Conservation (phyloP, 2,797 vertebrate species). For the Sibirionetta formosa region DNA sequence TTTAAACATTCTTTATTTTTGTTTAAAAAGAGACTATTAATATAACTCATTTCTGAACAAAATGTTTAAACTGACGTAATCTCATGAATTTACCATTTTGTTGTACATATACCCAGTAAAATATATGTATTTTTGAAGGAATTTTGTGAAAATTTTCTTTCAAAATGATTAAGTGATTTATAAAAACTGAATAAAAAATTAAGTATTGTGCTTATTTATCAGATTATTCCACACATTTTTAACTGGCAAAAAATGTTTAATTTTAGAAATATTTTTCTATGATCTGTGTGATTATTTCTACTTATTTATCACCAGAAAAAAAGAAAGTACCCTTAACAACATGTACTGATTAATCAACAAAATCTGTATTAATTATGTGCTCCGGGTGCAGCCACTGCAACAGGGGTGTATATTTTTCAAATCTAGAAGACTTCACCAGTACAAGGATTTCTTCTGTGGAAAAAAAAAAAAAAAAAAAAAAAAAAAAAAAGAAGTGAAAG, state of each 20-base stretch:
- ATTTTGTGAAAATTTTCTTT: background rate
- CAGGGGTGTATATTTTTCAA: background rate
- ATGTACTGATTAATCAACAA: background rate
- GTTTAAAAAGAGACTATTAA: background rate
- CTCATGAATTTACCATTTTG: background rate
- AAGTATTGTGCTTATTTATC: background rate
- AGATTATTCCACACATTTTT: background rate
- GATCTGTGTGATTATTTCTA: background rate
- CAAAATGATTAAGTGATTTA: background rate
- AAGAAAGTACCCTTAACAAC: background rate
- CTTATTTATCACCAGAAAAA: background rate
- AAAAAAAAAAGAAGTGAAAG: background rate
- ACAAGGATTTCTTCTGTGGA: background rate
- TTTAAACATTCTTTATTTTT: background rate
- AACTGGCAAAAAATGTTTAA: rapidly evolving
- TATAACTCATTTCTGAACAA: background rate
- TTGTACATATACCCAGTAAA: background rate
- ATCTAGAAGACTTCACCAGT: background rate
- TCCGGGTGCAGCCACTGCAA: background rate
- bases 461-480: background rate
- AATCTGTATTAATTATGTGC: background rate
- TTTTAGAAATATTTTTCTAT: background rate
- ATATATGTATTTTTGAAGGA: background rate
- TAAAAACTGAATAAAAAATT: background rate
- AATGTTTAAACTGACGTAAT: background rate